Evolutionary conservation across 1,140 invertebrate species (phyloP).

Genomic region (Polyergus mexicanus): DNA sequence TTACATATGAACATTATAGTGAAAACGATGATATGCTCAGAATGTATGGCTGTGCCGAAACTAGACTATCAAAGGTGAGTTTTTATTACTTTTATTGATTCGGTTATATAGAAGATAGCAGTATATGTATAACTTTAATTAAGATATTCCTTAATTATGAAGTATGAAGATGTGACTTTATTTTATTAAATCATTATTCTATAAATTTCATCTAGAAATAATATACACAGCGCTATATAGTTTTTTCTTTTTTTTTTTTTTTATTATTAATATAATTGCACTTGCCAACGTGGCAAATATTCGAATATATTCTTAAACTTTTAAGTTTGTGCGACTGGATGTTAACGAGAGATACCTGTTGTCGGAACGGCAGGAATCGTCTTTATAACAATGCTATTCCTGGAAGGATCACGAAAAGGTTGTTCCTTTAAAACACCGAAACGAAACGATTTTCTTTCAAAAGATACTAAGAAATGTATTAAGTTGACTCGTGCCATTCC

Average conservation of each 20-base stretch:
- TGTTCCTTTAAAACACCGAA: not conserved
- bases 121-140: conserved; percentile 44
- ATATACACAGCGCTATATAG: not conserved
- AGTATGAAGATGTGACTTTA: not conserved
- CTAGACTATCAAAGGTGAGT: conserved; percentile 73
- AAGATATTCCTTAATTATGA: not conserved
- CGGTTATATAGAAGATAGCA: not conserved
- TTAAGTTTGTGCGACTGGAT: no score
- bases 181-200: not conserved
- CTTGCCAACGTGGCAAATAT: no score
- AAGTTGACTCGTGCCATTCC: conserved; percentile 75
- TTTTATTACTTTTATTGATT: conserved; percentile 29
- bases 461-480: conserved; percentile 41
- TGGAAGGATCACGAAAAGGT: no score
- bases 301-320: no score
- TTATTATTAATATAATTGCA: not conserved
- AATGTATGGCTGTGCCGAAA: conserved; percentile 76
- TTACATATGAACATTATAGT: conserved; percentile 49
- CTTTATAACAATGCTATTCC: not conserved
- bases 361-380: not conserved
- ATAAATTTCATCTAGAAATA: not conserved
- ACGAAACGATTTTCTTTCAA: not conserved
- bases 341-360: not conserved
- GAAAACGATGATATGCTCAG: conserved; percentile 77
- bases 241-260: no score